A percentile compares a stretch with the other conserved stretches of the same genome.
Evolutionary conservation across 1,140 invertebrate species (phyloP).

Genomic region (Listronotus oregonensis): DNA sequence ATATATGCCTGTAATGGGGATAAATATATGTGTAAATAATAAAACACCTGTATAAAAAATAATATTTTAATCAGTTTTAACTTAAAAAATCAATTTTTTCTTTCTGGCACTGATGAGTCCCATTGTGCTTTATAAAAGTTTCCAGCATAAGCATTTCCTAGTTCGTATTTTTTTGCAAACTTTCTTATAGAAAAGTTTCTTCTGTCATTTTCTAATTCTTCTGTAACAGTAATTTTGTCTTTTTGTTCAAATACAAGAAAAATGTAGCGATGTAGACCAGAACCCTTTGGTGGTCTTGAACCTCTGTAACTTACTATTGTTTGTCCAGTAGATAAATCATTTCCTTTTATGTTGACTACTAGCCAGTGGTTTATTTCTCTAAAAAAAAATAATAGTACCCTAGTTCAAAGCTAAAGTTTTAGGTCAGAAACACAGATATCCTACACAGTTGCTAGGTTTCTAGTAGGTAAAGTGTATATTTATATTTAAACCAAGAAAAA

Average conservation of each 20-base stretch:
- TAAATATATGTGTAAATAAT: no score
- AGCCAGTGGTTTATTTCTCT: slow-evolving; percentile 91
- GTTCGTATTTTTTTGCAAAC: slow-evolving; percentile 52
- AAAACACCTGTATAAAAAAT: no score
- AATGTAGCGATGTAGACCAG: slow-evolving; percentile 86
- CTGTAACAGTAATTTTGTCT: slow-evolving; percentile 69
- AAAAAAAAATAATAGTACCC: slow-evolving; percentile 45
- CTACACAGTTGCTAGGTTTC: no score
- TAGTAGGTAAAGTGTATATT: no score
- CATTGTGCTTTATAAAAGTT: slow-evolving; percentile 54
- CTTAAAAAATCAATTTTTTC: no score
- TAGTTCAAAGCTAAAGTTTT: no score
- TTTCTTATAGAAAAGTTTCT: slow-evolving; percentile 47
- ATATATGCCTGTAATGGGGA: no score
- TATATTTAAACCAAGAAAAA: no score
- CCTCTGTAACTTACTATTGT: slow-evolving; percentile 77
- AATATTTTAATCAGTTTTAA: no score
- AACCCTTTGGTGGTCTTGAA: slow-evolving; percentile 78
- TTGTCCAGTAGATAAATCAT: slow-evolving; percentile 60
- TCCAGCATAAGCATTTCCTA: slow-evolving; percentile 53
- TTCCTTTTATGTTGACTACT: slow-evolving; percentile 85
- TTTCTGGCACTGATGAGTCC: slow-evolving; percentile 53
- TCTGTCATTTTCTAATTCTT: slow-evolving; percentile 54
- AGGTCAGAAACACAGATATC: no score
- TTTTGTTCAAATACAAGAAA: slow-evolving; percentile 84